Base-by-base conservation (phyloP, 2,113 vertebrate species). In the Nothobranchius kuhntae region DNA sequence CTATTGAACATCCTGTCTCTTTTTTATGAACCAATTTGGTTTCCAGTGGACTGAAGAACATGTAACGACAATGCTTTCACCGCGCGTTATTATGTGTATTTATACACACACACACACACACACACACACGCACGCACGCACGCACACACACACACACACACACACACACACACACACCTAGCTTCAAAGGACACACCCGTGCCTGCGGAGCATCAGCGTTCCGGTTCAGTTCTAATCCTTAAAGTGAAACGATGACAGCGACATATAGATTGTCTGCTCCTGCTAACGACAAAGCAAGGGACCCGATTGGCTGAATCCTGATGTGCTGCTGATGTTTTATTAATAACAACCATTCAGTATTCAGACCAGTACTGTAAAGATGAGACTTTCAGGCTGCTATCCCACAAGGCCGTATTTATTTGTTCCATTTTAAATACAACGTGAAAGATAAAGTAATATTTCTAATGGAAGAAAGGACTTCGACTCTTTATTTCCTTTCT, bases 151-250 rank as follows among this genome's bases (percentile, higher is more conserved):
- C 26, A 68, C 40, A 7, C 3, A 45, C 2, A 57, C 53, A 62
- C 57, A 71, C 82, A 73, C 80, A 53, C 60, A 13, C 53, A 45
- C 26, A 68, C 40, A 7, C 3, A 4, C 14, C 47, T 50, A 55
- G 6, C 35, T 57, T 21, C 8, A 63, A 45, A 70, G 53, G 68
- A 65, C 78, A 86, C 85, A 38, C 86, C 88, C 7, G 0, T 48
- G 61, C 56, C 76, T 21, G 45, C 40, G 73, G 72, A 79, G 45
- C 42, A 57, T 61, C 58, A 45, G 11, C 61, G 50, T 44, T 68
- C 46, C 12, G 17, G 67, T 30, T 75, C 47, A 13, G 48, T 70
- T 5, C 30, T 72, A 11, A 68, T 80, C 47, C 50, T 14, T 57
- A 36, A 64, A 52, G 58, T 59, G 44, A 80, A 60, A 57, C 42